Evolutionary conservation across 2,113 vertebrate genomes (phyloP).

Genomic region (Colistium nudipinnis): DNA sequence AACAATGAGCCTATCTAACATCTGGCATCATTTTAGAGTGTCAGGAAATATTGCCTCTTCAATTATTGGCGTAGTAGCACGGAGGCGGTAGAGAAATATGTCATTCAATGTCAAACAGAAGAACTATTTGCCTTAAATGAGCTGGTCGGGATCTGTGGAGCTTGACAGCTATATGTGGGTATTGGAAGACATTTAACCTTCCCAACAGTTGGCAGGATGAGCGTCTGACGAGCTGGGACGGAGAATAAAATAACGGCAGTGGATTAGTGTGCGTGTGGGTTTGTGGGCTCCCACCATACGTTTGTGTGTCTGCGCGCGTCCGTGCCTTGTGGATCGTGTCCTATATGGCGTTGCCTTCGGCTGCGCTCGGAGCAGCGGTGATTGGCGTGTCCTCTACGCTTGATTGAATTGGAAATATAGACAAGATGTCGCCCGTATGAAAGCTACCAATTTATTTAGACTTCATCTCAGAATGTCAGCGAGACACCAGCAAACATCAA

Average conservation of each 20-base stretch:
- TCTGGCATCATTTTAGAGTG: slow-evolving; percentile 66
- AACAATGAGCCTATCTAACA: slow-evolving; percentile 67
- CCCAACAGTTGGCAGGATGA: slow-evolving; percentile 73
- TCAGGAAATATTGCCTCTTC: slow-evolving; percentile 61
- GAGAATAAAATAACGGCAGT: slow-evolving; percentile 57
- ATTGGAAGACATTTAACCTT: slow-evolving; percentile 81
- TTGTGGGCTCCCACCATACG: not conserved
- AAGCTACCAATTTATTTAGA: slow-evolving; percentile 81
- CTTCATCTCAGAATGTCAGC: slow-evolving; percentile 79
- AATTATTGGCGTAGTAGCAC: slow-evolving; percentile 61
- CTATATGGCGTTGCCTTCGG: slow-evolving; percentile 48
- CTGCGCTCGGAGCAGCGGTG: slow-evolving; percentile 51
- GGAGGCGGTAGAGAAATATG: slow-evolving; percentile 51
- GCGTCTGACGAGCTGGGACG: slow-evolving; percentile 64
- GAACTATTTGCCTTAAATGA: slow-evolving; percentile 70
- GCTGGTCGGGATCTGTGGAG: slow-evolving; percentile 56
- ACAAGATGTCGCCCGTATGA: slow-evolving; percentile 78
- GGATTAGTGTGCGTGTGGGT: slow-evolving; percentile 25
- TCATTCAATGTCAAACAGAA: slow-evolving; percentile 58
- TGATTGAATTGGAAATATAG: slow-evolving; percentile 83
- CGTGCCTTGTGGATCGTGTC: slow-evolving; percentile 33
- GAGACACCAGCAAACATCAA: slow-evolving; percentile 53
- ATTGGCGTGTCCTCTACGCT: slow-evolving; percentile 79
- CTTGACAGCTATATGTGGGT: slow-evolving; percentile 69
- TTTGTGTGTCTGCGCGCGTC: not conserved